Evolutionary conservation across 2,113 vertebrate genomes (phyloP).

Genomic region (Rostratula benghalensis): DNA sequence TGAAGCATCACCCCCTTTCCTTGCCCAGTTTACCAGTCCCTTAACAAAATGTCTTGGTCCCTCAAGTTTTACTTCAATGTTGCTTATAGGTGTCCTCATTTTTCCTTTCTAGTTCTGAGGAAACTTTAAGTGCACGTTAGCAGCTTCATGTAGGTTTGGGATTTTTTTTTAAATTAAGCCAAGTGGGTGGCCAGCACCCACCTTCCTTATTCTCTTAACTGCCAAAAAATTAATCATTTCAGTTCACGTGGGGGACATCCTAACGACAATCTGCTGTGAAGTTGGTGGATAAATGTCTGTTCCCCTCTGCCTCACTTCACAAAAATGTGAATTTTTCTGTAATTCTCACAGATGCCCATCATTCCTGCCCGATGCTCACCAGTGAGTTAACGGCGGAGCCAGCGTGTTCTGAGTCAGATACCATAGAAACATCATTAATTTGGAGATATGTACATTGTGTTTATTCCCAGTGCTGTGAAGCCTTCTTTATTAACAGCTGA

Average conservation of each 20-base stretch:
- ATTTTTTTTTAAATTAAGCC: not conserved
- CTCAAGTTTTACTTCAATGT: not conserved
- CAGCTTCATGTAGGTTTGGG: not conserved
- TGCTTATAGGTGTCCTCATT: not conserved
- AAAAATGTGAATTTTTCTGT: not conserved
- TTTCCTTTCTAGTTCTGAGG: not conserved
- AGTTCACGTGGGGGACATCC: not conserved
- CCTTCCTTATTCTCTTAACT: not conserved
- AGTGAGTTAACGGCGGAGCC: not conserved
- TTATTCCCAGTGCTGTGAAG: not conserved
- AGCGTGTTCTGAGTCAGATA: not conserved
- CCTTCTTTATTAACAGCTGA: not conserved
- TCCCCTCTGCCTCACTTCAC: not conserved
- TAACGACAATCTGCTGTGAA: not conserved
- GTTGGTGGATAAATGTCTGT: not conserved
- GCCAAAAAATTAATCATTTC: not conserved
- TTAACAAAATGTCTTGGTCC: not conserved
- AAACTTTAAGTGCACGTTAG: not conserved
- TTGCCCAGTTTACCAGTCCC: not conserved
- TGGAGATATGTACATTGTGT: not conserved
- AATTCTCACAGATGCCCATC: not conserved
- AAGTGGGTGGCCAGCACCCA: not conserved
- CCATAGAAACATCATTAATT: not conserved
- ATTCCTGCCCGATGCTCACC: not conserved
- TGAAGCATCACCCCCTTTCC: not conserved